Percentiles rank a stretch among this genome's conserved stretches.
phyloP scores from a whole-genome alignment of 2,797 vertebrate species.

The Sebastes diaconus region DNA sequence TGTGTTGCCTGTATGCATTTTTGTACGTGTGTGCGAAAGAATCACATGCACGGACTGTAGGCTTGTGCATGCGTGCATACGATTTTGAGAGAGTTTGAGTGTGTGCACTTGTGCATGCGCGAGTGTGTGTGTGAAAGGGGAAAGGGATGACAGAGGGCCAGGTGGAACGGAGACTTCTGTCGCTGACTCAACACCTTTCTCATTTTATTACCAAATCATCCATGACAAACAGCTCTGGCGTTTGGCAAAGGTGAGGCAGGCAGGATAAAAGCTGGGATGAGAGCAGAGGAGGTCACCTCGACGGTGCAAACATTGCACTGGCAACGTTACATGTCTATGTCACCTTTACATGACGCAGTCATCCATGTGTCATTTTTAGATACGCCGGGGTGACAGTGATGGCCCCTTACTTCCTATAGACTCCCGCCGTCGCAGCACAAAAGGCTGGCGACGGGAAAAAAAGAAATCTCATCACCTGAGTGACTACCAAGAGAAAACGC shows the following conservation, averaged over 20 bases:
- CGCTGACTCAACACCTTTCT: conserved; percentile 86
- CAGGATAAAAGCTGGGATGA: conserved; percentile 63
- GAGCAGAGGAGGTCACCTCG: conserved; percentile 70
- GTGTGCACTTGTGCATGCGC: not conserved
- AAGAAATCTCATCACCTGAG: conserved; percentile 66
- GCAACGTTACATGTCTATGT: conserved; percentile 72
- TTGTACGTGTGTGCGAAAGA: conserved; percentile 5
- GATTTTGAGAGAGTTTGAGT: conserved; percentile 22
- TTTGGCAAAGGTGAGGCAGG: conserved; percentile 75
- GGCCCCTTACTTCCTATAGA: conserved; percentile 57
- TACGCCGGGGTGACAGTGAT: conserved; percentile 66
- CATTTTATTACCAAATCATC: conserved; percentile 87
- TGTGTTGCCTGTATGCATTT: not conserved
- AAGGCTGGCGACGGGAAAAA: conserved; percentile 23
- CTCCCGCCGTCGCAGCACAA: conserved; percentile 46
- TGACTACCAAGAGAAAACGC: conserved; percentile 67
- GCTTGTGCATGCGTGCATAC: not conserved
- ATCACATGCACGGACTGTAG: not conserved
- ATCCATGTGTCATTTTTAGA: conserved; percentile 73
- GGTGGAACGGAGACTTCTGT: conserved; percentile 81
- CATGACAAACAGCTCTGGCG: conserved; percentile 80
- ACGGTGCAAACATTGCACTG: conserved; percentile 63
- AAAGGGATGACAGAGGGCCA: conserved; percentile 76
- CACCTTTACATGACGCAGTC: conserved; percentile 72
- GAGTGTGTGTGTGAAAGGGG: conserved; percentile 46